Evolutionary conservation across 2,888 invertebrate genomes (phyloP), one percentile per base, ranked within the genome.

Genomic region (Syrphus vitripennis): DNA sequence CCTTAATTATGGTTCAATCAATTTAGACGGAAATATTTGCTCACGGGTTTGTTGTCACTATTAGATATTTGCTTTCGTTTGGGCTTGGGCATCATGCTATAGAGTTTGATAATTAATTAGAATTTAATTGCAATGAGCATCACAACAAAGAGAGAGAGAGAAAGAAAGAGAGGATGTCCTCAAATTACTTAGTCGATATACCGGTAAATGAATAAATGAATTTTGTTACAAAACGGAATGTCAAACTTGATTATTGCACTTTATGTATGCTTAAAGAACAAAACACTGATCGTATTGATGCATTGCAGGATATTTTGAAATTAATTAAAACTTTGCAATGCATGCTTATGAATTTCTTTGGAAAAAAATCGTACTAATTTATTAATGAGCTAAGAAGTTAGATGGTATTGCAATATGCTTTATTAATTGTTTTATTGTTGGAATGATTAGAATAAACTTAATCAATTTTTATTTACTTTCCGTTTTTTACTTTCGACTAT

Each of bases 1-100:
- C 74, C 31, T 83, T 83, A 83, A 79, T 79, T 83, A 79, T 63
- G 50, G 75, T 79, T 70, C 79, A 79, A 69, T 79, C 74, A 79
- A 70, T 79, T 79, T 75, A 24, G 61, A 48, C n/a, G 70, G 50
- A 67, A 59, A 53, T 78, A 61, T 83, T 67, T 65, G 31, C 53
- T 59, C 37, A 16, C 24, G 10, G 42, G 77, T 42, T 21, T 70
- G 34, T 61, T 65, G 34, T 61, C 34, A 55, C 53, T 31, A 16
- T 50, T 67, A 50, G 67, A 67, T 50, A 67, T 57, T 37, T 55
- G 53, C 26, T 37, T 55, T 10, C 16, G 37, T 29, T 12, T 10
- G 16, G 45, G 37, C 31, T 57, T 9, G 4, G 14, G 16, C 63
- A 50, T 50, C 10, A 50, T 50, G 34, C 29, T 48, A 50, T 12